Percentiles rank a stretch among this genome's conserved stretches.
Evolutionary conservation across 2,888 invertebrate genomes (phyloP).

Genomic region (Endomychus coccineus): DNA sequence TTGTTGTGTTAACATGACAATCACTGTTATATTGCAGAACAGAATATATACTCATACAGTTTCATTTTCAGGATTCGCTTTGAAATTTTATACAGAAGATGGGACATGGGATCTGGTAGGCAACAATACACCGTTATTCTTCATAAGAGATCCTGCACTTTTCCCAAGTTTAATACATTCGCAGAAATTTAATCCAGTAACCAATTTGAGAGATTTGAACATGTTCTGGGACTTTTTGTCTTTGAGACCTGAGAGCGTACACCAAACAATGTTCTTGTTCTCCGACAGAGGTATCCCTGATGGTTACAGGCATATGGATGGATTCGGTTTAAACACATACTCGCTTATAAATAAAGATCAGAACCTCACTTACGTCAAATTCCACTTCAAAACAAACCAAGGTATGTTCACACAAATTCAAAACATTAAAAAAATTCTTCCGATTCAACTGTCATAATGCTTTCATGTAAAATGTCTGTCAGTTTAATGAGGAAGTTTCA

Average conservation of each 20-base stretch:
- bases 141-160: constrained; percentile 78
- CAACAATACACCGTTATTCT: constrained; percentile 89
- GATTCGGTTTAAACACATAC: constrained; percentile 91
- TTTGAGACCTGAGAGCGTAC: constrained; percentile 77
- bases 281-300: constrained; percentile 91
- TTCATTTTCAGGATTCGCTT: constrained; percentile 70
- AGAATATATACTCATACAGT: too few species aligned
- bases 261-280: constrained; percentile 81
- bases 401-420: too few species aligned
- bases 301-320: constrained; percentile 65
- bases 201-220: constrained; percentile 83
- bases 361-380: constrained; percentile 73
- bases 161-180: constrained; percentile 96
- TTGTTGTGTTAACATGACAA: too few species aligned
- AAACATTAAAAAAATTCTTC: too few species aligned
- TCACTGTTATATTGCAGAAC: too few species aligned
- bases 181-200: constrained; percentile 91
- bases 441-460: too few species aligned
- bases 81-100: constrained; percentile 90
- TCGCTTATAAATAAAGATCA: constrained; percentile 75
- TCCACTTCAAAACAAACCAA: constrained; percentile 87
- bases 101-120: constrained; percentile 93
- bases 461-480: too few species aligned
- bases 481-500: too few species aligned
- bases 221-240: constrained; percentile 96